A percentile compares a stretch with the other conserved stretches of the same genome.
phyloP scores from a whole-genome alignment of 2,888 invertebrate genomes.

The Masnerella sp. region DNA sequence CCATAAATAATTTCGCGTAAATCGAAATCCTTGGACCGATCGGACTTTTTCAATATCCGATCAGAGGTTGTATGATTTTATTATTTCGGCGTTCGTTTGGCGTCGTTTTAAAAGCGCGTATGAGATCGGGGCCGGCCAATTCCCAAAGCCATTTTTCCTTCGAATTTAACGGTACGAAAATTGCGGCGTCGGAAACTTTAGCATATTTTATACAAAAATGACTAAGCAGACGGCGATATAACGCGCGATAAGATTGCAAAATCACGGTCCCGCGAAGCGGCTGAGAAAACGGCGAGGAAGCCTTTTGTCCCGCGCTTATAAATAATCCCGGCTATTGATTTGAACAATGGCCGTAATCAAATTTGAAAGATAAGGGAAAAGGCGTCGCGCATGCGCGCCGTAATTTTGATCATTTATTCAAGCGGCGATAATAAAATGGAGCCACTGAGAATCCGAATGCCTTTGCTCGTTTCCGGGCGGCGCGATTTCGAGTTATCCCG shows the following conservation, averaged over 20 bases:
- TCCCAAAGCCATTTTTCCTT: constrained; percentile 53
- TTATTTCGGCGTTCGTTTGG: constrained; percentile 38
- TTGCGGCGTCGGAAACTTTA: constrained; percentile 49
- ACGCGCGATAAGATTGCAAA: constrained; percentile 52
- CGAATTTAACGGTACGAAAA: constrained; percentile 44
- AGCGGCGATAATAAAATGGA: constrained; percentile 24
- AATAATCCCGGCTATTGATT: constrained; percentile 32
- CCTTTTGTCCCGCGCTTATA: constrained; percentile 10
- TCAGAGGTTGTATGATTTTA: constrained; percentile 44
- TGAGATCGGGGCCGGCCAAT: constrained; percentile 47
- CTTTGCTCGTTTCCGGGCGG: constrained; percentile 1
- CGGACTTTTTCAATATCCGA: constrained; percentile 44
- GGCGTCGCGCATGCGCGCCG: constrained; percentile 1
- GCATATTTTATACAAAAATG: constrained; percentile 49
- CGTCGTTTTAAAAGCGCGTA: constrained; percentile 38
- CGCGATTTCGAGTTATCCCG: constrained; percentile 19
- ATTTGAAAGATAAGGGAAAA: constrained; percentile 30
- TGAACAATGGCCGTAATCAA: constrained; percentile 22
- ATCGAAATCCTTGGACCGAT: constrained; percentile 23
- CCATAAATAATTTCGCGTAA: constrained; percentile 20
- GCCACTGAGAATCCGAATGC: constrained; percentile 1
- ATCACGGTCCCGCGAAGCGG: constrained; percentile 23
- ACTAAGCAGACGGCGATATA: constrained; percentile 52
- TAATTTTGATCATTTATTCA: constrained; percentile 21
- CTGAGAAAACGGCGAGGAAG: constrained; percentile 20